Evolutionary conservation across 2,797 vertebrate genomes (phyloP), one percentile per base, ranked within the genome.

Genomic region (Sebastes vulpes): DNA sequence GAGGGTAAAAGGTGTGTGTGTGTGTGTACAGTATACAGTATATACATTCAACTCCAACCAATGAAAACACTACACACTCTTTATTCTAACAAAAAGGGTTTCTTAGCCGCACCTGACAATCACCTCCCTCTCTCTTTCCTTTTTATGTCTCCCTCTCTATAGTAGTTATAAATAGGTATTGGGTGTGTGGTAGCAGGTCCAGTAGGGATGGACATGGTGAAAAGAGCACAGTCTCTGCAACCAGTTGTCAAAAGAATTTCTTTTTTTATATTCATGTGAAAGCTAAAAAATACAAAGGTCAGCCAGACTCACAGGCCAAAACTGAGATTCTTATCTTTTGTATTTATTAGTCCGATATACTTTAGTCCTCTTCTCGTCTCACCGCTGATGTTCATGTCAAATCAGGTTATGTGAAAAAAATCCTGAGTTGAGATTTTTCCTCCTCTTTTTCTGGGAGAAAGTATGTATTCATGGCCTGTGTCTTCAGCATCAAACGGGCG

Each of bases 71-170:
- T 2, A 3, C 16, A 54, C 61, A 46, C 28, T 81, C 18, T 48
- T 59, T 65, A 70, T 58, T 69, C 35, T 61, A 48, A 28, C 23
- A 18, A 54, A 54, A 35, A 83, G 52, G 69, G 71, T 89, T 56
- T 78, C 77, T 77, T 21, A 83, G 81, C 68, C 38, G 82, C 87
- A 85, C 69, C 60, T 91, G 93, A 95, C 92, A 95, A 95, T 96
- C 93, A 92, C 54, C 53, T 53, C 31, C 28, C 9, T 58, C 18
- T 25, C 11, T 65, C 31, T 65, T 54, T 79, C 42, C 65, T 75
- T 75, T 21, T 25, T 23, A 18, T 66, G 23, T 57, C 28, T 32
- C 29, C 72, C 21, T 6, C 21, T 6, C 7, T 16, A n/a, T 50
- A 25, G 52, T 35, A 4, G 8, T 28, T 50, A 11, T 1, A 16